A percentile compares a stretch with the other conserved stretches of the same genome.
Evolutionary conservation across 2,113 vertebrate genomes (phyloP).

Genomic region (Bettongia penicillata): DNA sequence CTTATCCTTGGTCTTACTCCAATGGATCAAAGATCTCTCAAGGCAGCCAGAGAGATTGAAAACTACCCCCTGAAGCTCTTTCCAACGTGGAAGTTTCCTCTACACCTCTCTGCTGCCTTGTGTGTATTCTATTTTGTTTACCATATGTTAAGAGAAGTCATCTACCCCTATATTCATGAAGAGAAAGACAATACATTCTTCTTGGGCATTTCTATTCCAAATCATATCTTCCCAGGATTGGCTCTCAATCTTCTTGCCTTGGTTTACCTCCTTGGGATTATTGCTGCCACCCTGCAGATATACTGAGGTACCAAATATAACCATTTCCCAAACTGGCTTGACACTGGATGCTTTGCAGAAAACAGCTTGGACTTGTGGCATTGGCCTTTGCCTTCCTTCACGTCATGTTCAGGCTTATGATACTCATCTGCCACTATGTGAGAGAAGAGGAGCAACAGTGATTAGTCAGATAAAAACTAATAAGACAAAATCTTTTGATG

Average conservation of each 20-base stretch:
- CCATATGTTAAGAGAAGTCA: slow-evolving; percentile 83
- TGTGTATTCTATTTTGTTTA: slow-evolving; percentile 88
- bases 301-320: slow-evolving; percentile 95
- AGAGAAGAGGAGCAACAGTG: slow-evolving; percentile 66
- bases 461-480: slow-evolving; percentile 85
- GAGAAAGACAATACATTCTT: slow-evolving; percentile 86
- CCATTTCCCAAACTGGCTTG: slow-evolving; percentile 94
- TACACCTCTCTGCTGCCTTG: slow-evolving; percentile 87
- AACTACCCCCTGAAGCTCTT: slow-evolving; percentile 95
- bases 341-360: slow-evolving; percentile 97
- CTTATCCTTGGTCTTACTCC: slow-evolving; percentile 90
- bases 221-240: slow-evolving; percentile 90
- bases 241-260: slow-evolving; percentile 91
- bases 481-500: slow-evolving; percentile 82
- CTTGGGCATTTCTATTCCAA: slow-evolving; percentile 91
- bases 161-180: slow-evolving; percentile 84
- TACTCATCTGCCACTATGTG: slow-evolving; percentile 90
- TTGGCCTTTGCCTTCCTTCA: slow-evolving; percentile 93
- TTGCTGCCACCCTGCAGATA: slow-evolving; percentile 93
- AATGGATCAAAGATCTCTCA: slow-evolving; percentile 91
- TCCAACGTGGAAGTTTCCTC: slow-evolving; percentile 93
- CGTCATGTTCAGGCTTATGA: slow-evolving; percentile 90
- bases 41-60: slow-evolving; percentile 92
- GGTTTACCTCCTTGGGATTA: slow-evolving; percentile 93
- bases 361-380: slow-evolving; percentile 94